Evolutionary conservation across 2,888 invertebrate species (phyloP).

Genomic region (Stenurella melanura): DNA sequence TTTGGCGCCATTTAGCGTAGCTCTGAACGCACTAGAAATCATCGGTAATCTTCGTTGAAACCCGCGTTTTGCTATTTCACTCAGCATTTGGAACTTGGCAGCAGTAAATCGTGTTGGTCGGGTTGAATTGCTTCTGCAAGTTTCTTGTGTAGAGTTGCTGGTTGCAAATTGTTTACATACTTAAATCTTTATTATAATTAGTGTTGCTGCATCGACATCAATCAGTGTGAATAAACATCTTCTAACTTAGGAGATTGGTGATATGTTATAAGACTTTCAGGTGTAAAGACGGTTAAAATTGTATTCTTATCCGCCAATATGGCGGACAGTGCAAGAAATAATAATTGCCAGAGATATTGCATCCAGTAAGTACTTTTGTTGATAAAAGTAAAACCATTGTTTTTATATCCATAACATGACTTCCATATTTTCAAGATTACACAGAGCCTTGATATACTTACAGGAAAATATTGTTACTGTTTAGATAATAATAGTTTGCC

Average conservation of each 20-base stretch:
- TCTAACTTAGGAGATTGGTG: constrained; percentile 15
- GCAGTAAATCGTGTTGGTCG: constrained; percentile 22
- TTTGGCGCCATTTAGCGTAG: neutral
- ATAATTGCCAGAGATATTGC: constrained; percentile 47
- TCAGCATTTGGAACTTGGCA: constrained; percentile 3
- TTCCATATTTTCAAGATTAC: neutral
- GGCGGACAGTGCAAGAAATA: constrained; percentile 51
- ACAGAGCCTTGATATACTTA: neutral
- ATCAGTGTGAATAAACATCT: neutral
- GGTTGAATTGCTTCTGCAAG: constrained; percentile 33
- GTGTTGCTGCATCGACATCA: constrained; percentile 1
- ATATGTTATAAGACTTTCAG: constrained; percentile 31
- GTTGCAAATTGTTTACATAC: constrained; percentile 34
- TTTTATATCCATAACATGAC: neutral
- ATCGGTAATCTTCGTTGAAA: neutral
- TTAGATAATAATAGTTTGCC: neutral
- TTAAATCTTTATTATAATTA: neutral
- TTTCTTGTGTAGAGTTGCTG: constrained; percentile 22
- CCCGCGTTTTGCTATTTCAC: neutral
- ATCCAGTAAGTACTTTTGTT: constrained; percentile 50
- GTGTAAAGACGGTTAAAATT: constrained; percentile 39
- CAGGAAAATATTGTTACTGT: neutral
- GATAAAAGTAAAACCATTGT: constrained; percentile 2
- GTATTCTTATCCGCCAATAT: constrained; percentile 52
- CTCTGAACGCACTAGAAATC: neutral